Evolutionary conservation across 1,140 invertebrate species (phyloP).

Genomic region (Drosophila cardini): DNA sequence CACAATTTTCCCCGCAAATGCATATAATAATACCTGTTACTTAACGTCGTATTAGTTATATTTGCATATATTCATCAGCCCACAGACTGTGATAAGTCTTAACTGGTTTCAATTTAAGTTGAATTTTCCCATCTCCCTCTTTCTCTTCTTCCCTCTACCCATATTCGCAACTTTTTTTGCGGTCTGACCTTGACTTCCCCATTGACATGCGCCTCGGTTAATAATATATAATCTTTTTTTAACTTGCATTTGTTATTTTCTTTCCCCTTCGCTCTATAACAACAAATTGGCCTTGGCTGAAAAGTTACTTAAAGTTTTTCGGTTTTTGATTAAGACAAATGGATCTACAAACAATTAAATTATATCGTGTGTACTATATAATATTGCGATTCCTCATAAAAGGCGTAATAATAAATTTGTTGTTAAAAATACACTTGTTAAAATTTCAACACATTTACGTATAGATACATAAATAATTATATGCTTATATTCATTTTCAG

Average conservation of each 20-base stretch:
- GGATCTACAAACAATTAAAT: neutral
- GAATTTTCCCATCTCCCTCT: neutral
- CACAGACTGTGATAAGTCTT: slow-evolving; percentile 26
- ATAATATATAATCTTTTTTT: slow-evolving; percentile 38
- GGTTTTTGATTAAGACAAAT: neutral
- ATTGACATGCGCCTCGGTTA: slow-evolving; percentile 29
- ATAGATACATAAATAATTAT: neutral
- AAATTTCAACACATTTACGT: neutral
- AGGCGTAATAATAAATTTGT: neutral
- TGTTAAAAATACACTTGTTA: neutral
- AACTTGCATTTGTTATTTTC: slow-evolving; percentile 34
- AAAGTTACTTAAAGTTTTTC: slow-evolving; percentile 11
- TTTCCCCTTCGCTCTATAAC: slow-evolving; percentile 13
- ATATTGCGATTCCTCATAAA: neutral
- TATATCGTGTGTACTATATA: neutral
- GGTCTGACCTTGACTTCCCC: slow-evolving; percentile 30
- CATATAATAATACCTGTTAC: slow-evolving; percentile 25
- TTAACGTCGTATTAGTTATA: slow-evolving; percentile 5
- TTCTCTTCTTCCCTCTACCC: neutral
- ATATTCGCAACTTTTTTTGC: slow-evolving; percentile 26
- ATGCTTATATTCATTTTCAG: neutral
- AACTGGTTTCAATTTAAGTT: slow-evolving; percentile 44
- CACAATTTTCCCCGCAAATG: slow-evolving; percentile 28
- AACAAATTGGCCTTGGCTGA: slow-evolving; percentile 31
- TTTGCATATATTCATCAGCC: neutral